Conservation (phyloP, 2,888 invertebrate genomes). For the Masnerella sp. region DNA sequence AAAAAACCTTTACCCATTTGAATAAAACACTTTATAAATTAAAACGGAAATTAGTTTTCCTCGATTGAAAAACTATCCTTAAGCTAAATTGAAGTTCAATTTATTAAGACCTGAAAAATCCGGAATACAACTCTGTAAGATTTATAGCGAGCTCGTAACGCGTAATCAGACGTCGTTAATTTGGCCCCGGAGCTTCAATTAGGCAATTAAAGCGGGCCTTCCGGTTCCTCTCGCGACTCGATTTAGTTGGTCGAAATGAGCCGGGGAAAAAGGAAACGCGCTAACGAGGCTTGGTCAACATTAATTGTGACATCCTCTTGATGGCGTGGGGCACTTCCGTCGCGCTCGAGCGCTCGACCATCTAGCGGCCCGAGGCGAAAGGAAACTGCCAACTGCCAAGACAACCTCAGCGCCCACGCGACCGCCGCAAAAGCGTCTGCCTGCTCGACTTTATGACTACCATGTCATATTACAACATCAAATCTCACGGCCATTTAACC, state of each 20-base stretch:
- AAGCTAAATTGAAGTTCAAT: no score
- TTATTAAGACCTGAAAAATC: no score
- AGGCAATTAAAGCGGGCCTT: slow-evolving; percentile 19
- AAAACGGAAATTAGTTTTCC: no score
- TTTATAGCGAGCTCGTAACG: not conserved
- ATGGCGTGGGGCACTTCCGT: slow-evolving; percentile 66
- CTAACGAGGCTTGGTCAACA: slow-evolving; percentile 75
- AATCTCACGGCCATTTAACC: slow-evolving; percentile 10
- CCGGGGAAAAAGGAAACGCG: slow-evolving; percentile 72
- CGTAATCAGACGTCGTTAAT: slow-evolving; percentile 6
- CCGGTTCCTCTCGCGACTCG: slow-evolving; percentile 31
- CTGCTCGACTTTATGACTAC: not conserved
- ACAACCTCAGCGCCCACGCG: slow-evolving; percentile 70
- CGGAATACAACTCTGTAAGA: no score
- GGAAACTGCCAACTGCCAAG: slow-evolving; percentile 73
- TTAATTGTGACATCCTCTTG: slow-evolving; percentile 76
- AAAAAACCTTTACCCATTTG: no score
- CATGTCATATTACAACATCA: not conserved
- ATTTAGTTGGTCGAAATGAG: slow-evolving; percentile 33
- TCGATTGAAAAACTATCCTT: no score
- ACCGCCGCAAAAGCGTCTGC: not conserved
- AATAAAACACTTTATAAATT: no score
- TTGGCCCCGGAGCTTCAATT: slow-evolving; percentile 9
- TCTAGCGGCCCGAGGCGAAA: slow-evolving; percentile 60
- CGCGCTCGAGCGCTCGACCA: slow-evolving; percentile 66